These are phyloP conservation scores for Zophobas atratus DNA, from an alignment of 1,140 invertebrate species.

Conservation along the genomic window DNA sequence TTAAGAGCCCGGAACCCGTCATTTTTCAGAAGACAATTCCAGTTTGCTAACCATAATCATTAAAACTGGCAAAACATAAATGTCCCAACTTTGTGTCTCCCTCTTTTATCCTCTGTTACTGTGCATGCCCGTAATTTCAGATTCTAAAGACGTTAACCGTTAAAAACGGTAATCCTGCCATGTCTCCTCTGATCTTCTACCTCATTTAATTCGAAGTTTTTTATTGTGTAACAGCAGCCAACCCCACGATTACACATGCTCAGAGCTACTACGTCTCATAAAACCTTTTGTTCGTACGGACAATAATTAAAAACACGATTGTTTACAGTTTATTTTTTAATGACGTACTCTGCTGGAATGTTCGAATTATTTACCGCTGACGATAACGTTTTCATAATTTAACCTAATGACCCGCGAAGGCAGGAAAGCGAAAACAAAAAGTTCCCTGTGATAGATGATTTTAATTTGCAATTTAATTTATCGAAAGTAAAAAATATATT, in stretches of 20 bases:
- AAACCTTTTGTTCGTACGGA: conserved; percentile 2
- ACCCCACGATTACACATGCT: conserved; percentile 4
- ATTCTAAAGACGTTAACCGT: conserved; percentile 27
- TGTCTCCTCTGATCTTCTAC: conserved; percentile 17
- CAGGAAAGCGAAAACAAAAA: conserved; percentile 10
- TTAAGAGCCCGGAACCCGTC: conserved; percentile 20
- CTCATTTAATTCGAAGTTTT: conserved; percentile 19
- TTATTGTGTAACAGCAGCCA: conserved; percentile 1
- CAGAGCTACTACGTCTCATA: background rate
- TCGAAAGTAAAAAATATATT: background rate
- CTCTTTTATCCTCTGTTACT: conserved; percentile 1
- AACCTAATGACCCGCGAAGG: background rate
- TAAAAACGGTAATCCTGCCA: conserved; percentile 24
- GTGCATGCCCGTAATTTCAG: conserved; percentile 22
- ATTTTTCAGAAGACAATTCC: conserved; percentile 40
- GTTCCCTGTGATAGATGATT: conserved; percentile 12
- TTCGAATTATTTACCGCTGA: background rate
- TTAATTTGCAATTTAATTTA: conserved; percentile 13
- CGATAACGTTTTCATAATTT: background rate
- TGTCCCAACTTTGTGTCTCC: conserved; percentile 28
- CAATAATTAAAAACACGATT: no score
- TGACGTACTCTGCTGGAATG: background rate
- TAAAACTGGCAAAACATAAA: conserved; percentile 36
- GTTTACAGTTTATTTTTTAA: no score
- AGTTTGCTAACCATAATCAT: conserved; percentile 28